Conservation (phyloP, 1,140 invertebrate species). For the Patella vulgata region DNA sequence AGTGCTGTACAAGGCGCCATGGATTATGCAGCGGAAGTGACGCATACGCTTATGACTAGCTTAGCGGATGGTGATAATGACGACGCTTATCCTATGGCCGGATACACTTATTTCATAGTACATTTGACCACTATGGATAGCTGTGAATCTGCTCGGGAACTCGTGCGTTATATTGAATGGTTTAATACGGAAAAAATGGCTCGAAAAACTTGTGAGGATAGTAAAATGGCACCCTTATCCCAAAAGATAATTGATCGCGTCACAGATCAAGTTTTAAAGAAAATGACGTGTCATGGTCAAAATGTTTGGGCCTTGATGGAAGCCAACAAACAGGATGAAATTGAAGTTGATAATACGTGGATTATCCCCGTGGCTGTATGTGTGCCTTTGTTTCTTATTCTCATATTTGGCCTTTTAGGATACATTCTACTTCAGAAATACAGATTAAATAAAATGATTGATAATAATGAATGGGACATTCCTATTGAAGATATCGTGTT, state of each 20-base stretch:
- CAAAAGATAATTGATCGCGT: constrained; percentile 15
- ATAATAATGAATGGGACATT: constrained; percentile 51
- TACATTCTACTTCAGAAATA: constrained; percentile 27
- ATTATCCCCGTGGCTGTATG: constrained; percentile 25
- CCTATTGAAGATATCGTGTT: constrained; percentile 55
- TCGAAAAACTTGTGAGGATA: constrained; percentile 3
- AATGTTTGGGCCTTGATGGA: constrained; percentile 33
- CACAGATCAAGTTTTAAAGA: constrained; percentile 25
- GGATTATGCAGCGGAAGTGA: constrained; percentile 21
- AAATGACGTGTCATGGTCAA: constrained; percentile 41
- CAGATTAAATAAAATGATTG: constrained; percentile 33
- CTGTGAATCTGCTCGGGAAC: constrained; percentile 45
- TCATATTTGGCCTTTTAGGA: constrained; percentile 13
- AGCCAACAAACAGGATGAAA: constrained; percentile 34
- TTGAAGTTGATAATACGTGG: constrained; percentile 31
- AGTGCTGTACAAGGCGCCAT: constrained; percentile 39
- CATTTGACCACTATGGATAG: constrained; percentile 29
- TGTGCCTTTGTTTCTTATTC: constrained; percentile 16
- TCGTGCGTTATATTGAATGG: constrained; percentile 54
- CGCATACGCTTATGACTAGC: constrained; percentile 16
- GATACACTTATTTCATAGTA: constrained; percentile 52
- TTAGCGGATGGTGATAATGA: constrained; percentile 24
- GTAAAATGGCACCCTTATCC: constrained; percentile 41
- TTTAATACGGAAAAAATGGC: constrained; percentile 30
- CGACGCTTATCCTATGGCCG: constrained; percentile 46